Evolutionary conservation across 1,140 invertebrate species (phyloP), one percentile per base, ranked within the genome.

Genomic region (Scaptodrosophila lebanonensis): DNA sequence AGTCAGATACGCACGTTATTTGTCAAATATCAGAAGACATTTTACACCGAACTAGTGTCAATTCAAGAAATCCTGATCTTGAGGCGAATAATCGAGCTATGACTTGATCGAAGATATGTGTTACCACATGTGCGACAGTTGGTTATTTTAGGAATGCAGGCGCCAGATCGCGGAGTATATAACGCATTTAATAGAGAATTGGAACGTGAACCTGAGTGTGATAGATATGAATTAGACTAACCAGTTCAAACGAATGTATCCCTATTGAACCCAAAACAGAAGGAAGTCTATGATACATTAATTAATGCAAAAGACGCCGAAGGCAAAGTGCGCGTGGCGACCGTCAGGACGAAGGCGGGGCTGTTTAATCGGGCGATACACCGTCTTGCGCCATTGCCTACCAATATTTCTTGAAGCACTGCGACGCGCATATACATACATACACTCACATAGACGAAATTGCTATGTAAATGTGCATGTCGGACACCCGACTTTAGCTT

Each of bases 1-100:
- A 35, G 69, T 25, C 72, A 88, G 73, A 84, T 89, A 50, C 77
- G 84, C 40, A 13, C 66, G 59, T 58, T 79, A 64, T 88, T 88
- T 76, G 73, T 66, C 45, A 52, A 66, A 56, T 84, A 72, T 57
- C 17, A 60, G 53, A 54, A 12, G 45, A 79, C 57, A 33, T 51
- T 51, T 27, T 40, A 9, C 35, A 75, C 83, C 48, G 16, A 15
- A 22, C 22, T 48, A 35, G 1, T 3, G 22, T 25, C 22, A 25
- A 8, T 25, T 25, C 22, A 25, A n/a, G n/a, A n/a, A n/a, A n/a
- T n/a, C n/a, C n/a, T n/a, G n/a, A n/a, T n/a, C n/a, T n/a, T n/a
- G n/a, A 25, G 22, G 8, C 8, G 22, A 4, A 25, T 25, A 25
- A 25, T 8, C 22, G 8, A 8, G 22, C 22, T 4, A 4, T 25